Evolutionary conservation across 2,113 vertebrate species (phyloP).

Genomic region (Psittacus erithacus): DNA sequence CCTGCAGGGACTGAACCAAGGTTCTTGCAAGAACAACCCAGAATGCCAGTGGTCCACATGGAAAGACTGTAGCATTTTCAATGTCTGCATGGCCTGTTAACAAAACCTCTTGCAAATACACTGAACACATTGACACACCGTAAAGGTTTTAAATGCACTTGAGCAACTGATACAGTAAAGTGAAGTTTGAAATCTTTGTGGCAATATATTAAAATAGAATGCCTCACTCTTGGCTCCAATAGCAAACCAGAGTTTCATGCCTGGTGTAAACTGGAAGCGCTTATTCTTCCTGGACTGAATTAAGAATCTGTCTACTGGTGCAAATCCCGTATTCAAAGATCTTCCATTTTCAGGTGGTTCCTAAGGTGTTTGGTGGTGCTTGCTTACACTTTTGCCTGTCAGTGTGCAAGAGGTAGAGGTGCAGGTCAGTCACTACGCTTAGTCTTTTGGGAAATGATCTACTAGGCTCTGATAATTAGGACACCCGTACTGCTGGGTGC

Average conservation of each 20-base stretch:
- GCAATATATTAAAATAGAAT: background rate
- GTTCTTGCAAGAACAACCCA: background rate
- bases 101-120: background rate
- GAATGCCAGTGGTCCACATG: background rate
- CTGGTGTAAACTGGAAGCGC: background rate
- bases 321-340: background rate
- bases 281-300: background rate
- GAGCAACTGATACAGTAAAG: background rate
- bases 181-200: background rate
- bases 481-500: background rate
- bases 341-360: background rate
- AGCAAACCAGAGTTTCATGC: background rate
- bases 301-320: background rate
- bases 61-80: background rate
- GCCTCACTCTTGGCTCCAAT: background rate
- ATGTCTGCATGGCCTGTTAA: accelerated
- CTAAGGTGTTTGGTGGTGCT: accelerated
- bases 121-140: background rate
- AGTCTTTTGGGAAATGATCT: background rate
- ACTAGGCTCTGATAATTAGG: background rate
- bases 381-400: background rate
- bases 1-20: background rate
- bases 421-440: background rate
- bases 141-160: background rate
- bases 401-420: too few relatives aligned